phyloP scores from a whole-genome alignment of 2,888 invertebrate genomes.

The Hirtodrosophila histrioides region DNA sequence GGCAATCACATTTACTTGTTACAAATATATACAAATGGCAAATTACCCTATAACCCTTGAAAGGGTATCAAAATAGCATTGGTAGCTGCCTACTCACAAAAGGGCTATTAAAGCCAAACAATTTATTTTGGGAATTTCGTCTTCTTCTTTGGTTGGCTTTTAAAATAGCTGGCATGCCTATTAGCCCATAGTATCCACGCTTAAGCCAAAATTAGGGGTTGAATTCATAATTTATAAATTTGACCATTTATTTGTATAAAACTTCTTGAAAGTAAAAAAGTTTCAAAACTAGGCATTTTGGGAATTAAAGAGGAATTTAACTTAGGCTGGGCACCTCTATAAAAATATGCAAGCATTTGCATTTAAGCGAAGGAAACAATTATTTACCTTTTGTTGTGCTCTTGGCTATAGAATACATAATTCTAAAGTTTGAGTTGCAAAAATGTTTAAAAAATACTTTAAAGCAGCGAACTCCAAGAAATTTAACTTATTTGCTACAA shows the following conservation, averaged over 20 bases:
- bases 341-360: constrained; percentile 31
- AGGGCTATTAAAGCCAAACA: constrained; percentile 25
- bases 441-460: constrained; percentile 29
- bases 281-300: constrained; percentile 43
- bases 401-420: constrained; percentile 28
- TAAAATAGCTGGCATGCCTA: constrained; percentile 30
- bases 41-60: background rate
- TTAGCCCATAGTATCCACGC: constrained; percentile 1
- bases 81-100: constrained; percentile 18
- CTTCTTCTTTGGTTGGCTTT: constrained; percentile 17
- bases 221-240: constrained; percentile 19
- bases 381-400: constrained; percentile 25
- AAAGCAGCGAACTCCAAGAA: constrained; percentile 4
- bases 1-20: no score
- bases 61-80: constrained; percentile 23
- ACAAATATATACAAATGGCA: constrained; percentile 8
- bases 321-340: constrained; percentile 24
- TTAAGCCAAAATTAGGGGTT: constrained; percentile 6
- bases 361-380: constrained; percentile 22
- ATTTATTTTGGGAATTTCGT: constrained; percentile 9
- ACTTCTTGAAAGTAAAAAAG: constrained; percentile 27
- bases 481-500: background rate
- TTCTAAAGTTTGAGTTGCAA: constrained; percentile 15
- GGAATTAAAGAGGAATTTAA: constrained; percentile 44
- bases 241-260: constrained; percentile 30